A percentile compares a stretch with the other conserved stretches of the same genome.
phyloP scores from a whole-genome alignment of 2,888 invertebrate species.

The Pristionchus arcanus region DNA sequence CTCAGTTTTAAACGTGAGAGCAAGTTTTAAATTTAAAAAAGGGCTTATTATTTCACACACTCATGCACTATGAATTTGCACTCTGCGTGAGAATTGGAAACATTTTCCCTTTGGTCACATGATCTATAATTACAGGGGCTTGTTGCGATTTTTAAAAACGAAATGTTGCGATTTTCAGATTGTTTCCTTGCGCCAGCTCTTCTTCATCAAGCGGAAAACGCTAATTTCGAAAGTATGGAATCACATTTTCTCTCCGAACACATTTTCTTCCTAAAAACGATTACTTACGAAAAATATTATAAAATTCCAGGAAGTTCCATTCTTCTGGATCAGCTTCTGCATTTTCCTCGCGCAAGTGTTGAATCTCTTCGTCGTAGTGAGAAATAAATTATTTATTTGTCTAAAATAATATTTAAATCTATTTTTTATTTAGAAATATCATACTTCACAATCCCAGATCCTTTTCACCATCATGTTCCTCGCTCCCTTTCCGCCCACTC shows the following conservation, averaged over 20 bases:
- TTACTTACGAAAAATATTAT: background rate
- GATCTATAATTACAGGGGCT: too few species aligned
- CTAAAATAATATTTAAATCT: too few species aligned
- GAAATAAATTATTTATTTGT: background rate
- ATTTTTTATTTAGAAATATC: background rate
- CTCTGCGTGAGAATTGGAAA: background rate
- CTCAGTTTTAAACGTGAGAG: background rate
- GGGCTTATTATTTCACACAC: too few species aligned
- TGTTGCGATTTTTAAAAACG: background rate
- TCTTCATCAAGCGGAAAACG: background rate
- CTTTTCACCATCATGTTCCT: background rate
- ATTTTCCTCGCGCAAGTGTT: background rate
- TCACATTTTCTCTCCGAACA: background rate
- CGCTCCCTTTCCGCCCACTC: background rate
- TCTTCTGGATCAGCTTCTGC: background rate
- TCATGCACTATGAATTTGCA: too few species aligned
- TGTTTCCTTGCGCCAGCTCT: background rate
- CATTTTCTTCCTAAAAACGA: background rate
- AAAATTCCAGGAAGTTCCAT: background rate
- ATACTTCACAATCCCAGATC: background rate
- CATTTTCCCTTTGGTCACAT: background rate
- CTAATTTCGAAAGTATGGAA: background rate
- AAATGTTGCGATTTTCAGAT: background rate
- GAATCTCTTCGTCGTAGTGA: background rate
- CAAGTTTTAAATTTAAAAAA: too few species aligned